phyloP scores from a whole-genome alignment of 2,888 invertebrate genomes.

The Cerceris rybyensis region DNA sequence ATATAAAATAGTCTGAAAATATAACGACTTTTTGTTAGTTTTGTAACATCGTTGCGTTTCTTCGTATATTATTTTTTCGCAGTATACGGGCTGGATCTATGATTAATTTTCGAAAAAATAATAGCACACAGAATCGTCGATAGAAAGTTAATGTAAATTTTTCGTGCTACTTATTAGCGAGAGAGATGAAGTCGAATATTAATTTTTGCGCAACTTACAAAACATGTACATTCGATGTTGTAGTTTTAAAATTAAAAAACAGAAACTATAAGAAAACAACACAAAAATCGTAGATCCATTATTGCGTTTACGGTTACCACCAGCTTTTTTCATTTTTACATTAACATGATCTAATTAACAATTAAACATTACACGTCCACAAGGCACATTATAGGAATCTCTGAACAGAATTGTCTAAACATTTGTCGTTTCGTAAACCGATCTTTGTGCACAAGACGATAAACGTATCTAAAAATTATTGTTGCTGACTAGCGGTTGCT shows the following conservation, averaged over 20 bases:
- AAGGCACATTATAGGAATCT: constrained; percentile 22
- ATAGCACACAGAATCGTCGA: not conserved
- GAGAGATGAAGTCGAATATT: constrained; percentile 6
- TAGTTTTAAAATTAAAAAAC: constrained; percentile 3
- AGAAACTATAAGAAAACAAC: constrained; percentile 4
- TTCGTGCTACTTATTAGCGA: not conserved
- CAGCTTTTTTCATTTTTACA: not conserved
- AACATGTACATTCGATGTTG: constrained; percentile 22
- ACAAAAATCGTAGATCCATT: not conserved
- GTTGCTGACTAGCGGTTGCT: constrained; percentile 25
- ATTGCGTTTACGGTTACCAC: constrained; percentile 7
- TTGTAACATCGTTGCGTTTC: too few species aligned
- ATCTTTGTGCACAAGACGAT: constrained; percentile 23
- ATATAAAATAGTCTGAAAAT: too few species aligned
- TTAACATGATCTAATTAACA: not conserved
- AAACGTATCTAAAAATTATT: constrained; percentile 45
- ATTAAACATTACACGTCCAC: not conserved
- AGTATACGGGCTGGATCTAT: too few species aligned
- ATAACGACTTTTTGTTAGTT: too few species aligned
- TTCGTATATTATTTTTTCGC: too few species aligned
- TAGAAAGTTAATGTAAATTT: not conserved
- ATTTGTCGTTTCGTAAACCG: constrained; percentile 23
- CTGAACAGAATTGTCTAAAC: constrained; percentile 19
- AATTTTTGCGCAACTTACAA: not conserved
- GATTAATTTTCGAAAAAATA: not conserved